Evolutionary conservation across 2,797 vertebrate species (phyloP), one percentile per base, ranked within the genome.

Genomic region (Aythya fuligula): DNA sequence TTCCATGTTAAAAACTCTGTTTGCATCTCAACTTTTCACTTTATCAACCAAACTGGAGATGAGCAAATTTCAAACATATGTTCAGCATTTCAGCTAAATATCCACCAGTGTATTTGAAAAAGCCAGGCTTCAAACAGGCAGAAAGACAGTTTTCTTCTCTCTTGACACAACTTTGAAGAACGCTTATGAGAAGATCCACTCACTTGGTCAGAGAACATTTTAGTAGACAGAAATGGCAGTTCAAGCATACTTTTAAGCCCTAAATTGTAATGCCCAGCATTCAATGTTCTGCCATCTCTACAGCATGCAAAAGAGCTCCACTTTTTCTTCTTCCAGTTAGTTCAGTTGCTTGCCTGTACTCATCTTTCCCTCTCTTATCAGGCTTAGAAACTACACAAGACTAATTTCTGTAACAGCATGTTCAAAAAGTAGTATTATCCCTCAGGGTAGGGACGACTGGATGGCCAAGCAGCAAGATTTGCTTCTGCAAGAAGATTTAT

Each of bases 371-470:
- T 79, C 70, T 87, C 85, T 93, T 93, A 86, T 87, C 92, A 81
- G 87, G 75, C 38, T 61, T 1, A 64, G 67, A 71, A 58, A 80
- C 58, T 75, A 78, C 3, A 1, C 77, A 72, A 89, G 51, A 85
- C 21, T 85, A 85, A 41, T 87, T 79, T 84, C 86, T 89, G 14
- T 79, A 93, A 77, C 41, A 91, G 45, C 82, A 72, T 92, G 32
- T 91, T 93, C 62, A 85, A 91, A 95, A 93, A 93, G 76, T 60
- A 80, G 11, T 41, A 49, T 89, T 92, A 77, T 92, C 92, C 27
- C 66, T 95, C 58, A 87, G 67, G 53, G 43, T 74, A 83, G 41
- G 87, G 61, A 80, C 78, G 36, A 82, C 45, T 74, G 51, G 51
- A 76, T 82, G 47, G 17, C 39, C 74, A 87, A 85, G 83, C 47